Evolutionary conservation across 2,888 invertebrate genomes (phyloP), one percentile per base, ranked within the genome.

Genomic region (Lathronympha strigana): DNA sequence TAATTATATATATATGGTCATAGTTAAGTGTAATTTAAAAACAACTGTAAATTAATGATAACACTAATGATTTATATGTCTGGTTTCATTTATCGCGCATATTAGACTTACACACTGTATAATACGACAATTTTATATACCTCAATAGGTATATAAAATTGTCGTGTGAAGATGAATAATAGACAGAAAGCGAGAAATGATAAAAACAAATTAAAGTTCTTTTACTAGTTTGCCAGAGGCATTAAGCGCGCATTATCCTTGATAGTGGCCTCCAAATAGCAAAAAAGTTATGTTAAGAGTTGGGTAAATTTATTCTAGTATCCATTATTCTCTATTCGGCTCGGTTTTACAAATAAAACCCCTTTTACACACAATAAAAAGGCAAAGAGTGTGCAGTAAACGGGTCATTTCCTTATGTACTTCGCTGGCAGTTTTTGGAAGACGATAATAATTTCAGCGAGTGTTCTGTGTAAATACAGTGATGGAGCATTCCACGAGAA

Each of bases 291-390:
- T 43, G 43, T 47, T 15, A 58, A 51, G 40, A 50, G 28, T 9
- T 8, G 25, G 23, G 51, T 45, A 64, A 58, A 53, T 53, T 64
- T 53, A 45, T 64, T 64, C 51, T 45, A 53, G 58, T 51, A 28
- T 64, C 58, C 60, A 64, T 63, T 58, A 58, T 58, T 64, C 23
- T 21, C 58, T 53, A 51, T 64, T 53, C 58, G 36, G 43, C 23
- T 50, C 38, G 17, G 40, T 43, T 25, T 36, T 53, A 45, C 36
- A 13, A 60, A 53, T 45, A 47, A 38, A 54, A 63, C 43, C 38
- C 50, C 38, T 57, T 63, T 63, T 43, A 40, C 63, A 51, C 51
- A 51, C 43, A 60, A 38, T 64, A 38, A 60, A 51, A 60, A 36
- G 43, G 58, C 64, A 66, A 43, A 40, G 6, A 23, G 58, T 19